phyloP scores from a whole-genome alignment of 2,113 vertebrate genomes.

The Coptodon rendalli region DNA sequence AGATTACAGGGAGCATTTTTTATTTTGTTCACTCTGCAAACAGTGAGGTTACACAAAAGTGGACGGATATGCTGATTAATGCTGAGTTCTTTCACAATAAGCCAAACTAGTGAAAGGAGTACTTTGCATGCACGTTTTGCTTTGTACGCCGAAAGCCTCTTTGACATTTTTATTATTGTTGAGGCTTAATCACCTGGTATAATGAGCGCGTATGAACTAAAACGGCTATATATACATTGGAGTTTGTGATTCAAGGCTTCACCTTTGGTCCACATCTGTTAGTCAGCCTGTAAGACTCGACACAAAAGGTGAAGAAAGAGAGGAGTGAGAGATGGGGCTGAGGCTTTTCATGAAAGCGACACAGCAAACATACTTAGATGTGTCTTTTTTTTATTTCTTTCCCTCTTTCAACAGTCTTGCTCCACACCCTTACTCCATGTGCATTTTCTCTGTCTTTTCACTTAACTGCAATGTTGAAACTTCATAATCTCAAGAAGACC shows the following conservation, averaged over 20 bases:
- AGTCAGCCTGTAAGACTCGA: conserved; percentile 7
- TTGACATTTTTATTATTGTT: conserved; percentile 40
- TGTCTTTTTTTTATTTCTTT: neutral
- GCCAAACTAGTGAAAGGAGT: conserved; percentile 54
- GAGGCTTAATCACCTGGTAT: conserved; percentile 37
- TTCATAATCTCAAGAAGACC: neutral
- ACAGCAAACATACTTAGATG: neutral
- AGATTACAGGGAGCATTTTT: conserved; percentile 63
- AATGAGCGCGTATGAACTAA: neutral
- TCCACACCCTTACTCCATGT: neutral
- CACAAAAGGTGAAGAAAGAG: conserved; percentile 47
- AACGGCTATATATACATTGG: neutral
- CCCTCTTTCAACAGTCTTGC: neutral
- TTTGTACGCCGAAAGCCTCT: conserved; percentile 36
- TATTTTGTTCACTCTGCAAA: conserved; percentile 59
- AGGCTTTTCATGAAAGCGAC: neutral
- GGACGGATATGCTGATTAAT: conserved; percentile 47
- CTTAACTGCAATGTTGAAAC: neutral
- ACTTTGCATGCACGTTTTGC: conserved; percentile 29
- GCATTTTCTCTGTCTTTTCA: neutral
- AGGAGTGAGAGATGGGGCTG: conserved; percentile 1
- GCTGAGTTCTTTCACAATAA: conserved; percentile 38
- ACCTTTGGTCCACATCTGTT: conserved; percentile 17
- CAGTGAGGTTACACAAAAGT: conserved; percentile 39
- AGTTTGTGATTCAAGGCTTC: conserved; percentile 15